A percentile compares a stretch with the other conserved stretches of the same genome.
Evolutionary conservation across 1,140 invertebrate species (phyloP).

Genomic region (Muscidifurax raptorellus): DNA sequence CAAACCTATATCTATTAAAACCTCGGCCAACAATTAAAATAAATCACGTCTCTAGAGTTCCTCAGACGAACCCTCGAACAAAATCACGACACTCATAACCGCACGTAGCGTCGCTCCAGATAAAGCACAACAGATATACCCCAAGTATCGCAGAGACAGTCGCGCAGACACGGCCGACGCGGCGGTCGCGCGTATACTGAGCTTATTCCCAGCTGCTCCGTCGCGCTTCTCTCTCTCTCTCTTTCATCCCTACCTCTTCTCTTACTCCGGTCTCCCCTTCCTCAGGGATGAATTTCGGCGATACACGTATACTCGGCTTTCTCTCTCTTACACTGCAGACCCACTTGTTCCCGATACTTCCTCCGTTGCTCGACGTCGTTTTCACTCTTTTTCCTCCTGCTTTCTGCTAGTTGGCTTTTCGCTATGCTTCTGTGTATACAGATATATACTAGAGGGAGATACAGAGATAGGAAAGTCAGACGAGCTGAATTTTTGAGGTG

Average conservation of each 20-base stretch:
- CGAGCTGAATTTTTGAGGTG: neutral
- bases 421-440: neutral
- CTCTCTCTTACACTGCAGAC: neutral
- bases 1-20: too few relatives aligned
- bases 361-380: neutral
- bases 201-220: constrained; percentile 52
- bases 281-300: constrained; percentile 17
- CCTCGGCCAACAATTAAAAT: too few relatives aligned
- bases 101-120: neutral
- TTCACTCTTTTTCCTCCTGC: neutral
- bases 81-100: neutral
- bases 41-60: too few relatives aligned
- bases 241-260: neutral
- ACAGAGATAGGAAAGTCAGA: neutral
- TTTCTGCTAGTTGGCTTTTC: neutral
- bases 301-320: neutral
- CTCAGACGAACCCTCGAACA: too few relatives aligned
- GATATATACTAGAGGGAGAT: too few relatives aligned
- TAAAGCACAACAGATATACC: neutral
- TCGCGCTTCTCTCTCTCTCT: neutral
- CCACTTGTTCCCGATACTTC: neutral
- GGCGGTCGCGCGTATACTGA: constrained; percentile 67
- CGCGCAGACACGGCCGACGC: constrained; percentile 54
- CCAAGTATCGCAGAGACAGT: neutral
- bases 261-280: neutral